A percentile compares a stretch with the other conserved stretches of the same genome.
Evolutionary conservation across 2,888 invertebrate species (phyloP).

Genomic region (Campoplex nolae): DNA sequence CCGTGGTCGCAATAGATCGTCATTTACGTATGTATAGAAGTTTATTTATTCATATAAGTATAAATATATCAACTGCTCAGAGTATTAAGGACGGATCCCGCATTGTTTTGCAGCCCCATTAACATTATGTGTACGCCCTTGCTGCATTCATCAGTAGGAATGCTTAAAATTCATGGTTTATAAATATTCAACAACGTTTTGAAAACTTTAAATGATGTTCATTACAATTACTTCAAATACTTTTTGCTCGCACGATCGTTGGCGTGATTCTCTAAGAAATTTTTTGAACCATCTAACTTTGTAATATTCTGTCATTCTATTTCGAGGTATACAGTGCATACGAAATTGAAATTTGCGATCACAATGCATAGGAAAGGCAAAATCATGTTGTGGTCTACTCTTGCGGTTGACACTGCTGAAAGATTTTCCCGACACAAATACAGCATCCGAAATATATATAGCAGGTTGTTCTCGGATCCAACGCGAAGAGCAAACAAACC

Average conservation of each 20-base stretch:
- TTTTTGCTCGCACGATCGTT: not conserved
- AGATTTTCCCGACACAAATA: slow-evolving; percentile 21
- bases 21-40: slow-evolving; percentile 10
- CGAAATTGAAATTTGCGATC: slow-evolving; percentile 20
- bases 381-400: slow-evolving; percentile 15
- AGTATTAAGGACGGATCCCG: not conserved
- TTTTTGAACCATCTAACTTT: slow-evolving; percentile 8
- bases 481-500: slow-evolving; percentile 59
- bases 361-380: not conserved
- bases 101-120: slow-evolving; percentile 7
- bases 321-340: not conserved
- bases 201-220: not conserved
- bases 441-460: not conserved
- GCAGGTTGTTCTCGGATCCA: not conserved
- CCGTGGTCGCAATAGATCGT: slow-evolving; percentile 66
- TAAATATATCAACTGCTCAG: slow-evolving; percentile 1
- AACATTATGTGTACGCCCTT: not conserved
- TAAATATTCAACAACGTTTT: not conserved
- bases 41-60: not conserved
- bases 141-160: not conserved
- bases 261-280: slow-evolving; percentile 4
- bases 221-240: not conserved
- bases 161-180: not conserved
- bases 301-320: not conserved
- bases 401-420: slow-evolving; percentile 28